Conservation (phyloP, 2,113 vertebrate species). For the Dipodomys spectabilis region DNA sequence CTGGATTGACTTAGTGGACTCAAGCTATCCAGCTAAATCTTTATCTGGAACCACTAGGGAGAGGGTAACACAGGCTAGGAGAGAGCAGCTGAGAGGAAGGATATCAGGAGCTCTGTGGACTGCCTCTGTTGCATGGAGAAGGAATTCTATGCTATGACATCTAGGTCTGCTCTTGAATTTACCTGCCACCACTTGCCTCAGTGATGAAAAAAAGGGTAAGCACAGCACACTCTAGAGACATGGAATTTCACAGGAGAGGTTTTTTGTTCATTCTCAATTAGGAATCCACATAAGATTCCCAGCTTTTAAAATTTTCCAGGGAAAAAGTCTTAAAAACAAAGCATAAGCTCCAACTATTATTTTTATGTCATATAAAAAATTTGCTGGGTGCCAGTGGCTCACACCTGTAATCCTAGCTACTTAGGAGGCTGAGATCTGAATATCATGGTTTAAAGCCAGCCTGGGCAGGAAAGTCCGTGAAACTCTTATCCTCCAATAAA, state of each 20-base stretch:
- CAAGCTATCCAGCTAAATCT: not conserved
- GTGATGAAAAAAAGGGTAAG: slow-evolving; percentile 2
- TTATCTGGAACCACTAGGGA: not conserved
- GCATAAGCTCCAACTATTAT: not conserved
- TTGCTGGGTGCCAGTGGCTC: no score
- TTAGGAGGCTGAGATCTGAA: no score
- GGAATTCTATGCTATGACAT: not conserved
- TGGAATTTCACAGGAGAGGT: slow-evolving; percentile 17
- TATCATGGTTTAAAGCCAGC: no score
- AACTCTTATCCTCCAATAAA: no score
- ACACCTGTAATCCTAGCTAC: no score
- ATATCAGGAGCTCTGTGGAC: not conserved
- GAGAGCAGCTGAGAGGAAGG: not conserved
- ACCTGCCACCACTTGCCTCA: not conserved
- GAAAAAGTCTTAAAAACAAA: not conserved
- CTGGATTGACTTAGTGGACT: slow-evolving; percentile 13
- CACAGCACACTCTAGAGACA: not conserved
- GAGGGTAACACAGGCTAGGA: not conserved
- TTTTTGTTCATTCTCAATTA: slow-evolving; percentile 13
- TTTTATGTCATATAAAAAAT: slow-evolving; percentile 1
- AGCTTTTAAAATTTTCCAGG: slow-evolving; percentile 24
- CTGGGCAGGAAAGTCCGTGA: no score
- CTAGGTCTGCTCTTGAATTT: not conserved
- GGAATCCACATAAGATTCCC: not conserved
- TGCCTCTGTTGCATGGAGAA: not conserved